Evolutionary conservation across 2,113 vertebrate genomes (phyloP).

Genomic region (Manacus vitellinus): DNA sequence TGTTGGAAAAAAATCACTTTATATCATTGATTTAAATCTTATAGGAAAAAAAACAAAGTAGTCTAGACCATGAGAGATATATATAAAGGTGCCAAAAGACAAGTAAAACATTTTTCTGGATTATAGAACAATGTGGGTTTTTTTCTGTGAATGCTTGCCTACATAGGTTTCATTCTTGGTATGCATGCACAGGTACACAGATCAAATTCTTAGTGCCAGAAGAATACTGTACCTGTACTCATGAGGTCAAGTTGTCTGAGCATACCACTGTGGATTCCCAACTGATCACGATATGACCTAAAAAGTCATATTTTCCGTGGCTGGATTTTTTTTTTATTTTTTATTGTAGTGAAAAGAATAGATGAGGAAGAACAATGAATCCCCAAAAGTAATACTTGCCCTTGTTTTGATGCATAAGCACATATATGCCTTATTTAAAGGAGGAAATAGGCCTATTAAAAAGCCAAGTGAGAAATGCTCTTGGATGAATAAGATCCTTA

Average conservation of each 20-base stretch:
- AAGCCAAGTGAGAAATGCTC: not conserved
- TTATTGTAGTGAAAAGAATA: not conserved
- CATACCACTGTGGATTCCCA: not conserved
- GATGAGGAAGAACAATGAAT: not conserved
- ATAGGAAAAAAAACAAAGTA: not conserved
- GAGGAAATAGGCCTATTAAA: not conserved
- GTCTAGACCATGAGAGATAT: not conserved
- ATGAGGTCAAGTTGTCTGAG: not conserved
- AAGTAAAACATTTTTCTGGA: not conserved
- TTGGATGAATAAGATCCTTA: not conserved
- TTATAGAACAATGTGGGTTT: not conserved
- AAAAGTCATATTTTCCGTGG: not conserved
- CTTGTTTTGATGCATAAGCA: not conserved
- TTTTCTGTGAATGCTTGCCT: not conserved
- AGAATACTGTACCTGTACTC: not conserved
- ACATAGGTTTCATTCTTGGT: not conserved
- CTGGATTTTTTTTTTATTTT: not conserved
- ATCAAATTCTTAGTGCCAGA: not conserved
- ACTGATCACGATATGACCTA: not conserved
- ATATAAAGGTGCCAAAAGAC: not conserved
- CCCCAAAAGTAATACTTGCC: not conserved
- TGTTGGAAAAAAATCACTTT: not conserved
- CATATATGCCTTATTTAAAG: not conserved
- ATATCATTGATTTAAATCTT: not conserved
- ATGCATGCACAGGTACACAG: not conserved